phyloP scores from a whole-genome alignment of 2,888 invertebrate genomes.

The Philonicus albiceps region DNA sequence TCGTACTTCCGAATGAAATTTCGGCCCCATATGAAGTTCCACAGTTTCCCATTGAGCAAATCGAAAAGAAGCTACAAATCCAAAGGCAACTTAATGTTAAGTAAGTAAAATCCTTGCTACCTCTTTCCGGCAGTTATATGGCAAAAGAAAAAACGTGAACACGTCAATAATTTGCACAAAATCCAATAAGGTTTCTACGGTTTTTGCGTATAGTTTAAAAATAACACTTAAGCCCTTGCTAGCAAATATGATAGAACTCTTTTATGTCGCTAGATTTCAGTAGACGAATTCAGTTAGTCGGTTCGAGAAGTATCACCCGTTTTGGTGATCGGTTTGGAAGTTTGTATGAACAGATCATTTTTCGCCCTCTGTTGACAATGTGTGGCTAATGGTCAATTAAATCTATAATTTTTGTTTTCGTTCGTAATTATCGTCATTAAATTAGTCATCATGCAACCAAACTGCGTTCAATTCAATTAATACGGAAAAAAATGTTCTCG shows the following conservation, averaged over 20 bases:
- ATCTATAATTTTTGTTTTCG: not conserved
- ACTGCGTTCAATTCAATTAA: conserved; percentile 8
- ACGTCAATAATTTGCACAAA: not conserved
- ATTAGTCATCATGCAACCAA: conserved; percentile 6
- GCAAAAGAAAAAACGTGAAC: not conserved
- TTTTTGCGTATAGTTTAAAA: conserved; percentile 28
- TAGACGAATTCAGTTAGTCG: not conserved
- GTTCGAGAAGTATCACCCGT: not conserved
- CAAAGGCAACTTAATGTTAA: conserved; percentile 88
- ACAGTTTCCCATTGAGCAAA: conserved; percentile 97
- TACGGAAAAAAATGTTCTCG: not conserved
- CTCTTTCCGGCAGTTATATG: not conserved
- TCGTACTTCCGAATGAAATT: conserved; percentile 77
- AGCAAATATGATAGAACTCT: not conserved
- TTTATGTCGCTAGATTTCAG: not conserved
- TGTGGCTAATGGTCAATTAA: not conserved
- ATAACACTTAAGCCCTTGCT: conserved; percentile 20
- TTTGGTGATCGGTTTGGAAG: not conserved
- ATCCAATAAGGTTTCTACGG: conserved; percentile 6
- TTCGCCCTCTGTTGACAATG: not conserved
- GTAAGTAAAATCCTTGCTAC: conserved; percentile 67
- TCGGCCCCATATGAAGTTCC: conserved; percentile 97
- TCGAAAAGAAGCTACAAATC: conserved; percentile 89
- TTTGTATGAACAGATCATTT: not conserved
- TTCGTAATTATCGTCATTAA: conserved; percentile 25